Evolutionary conservation across 2,888 invertebrate species (phyloP).

Genomic region (Cephus runcator): DNA sequence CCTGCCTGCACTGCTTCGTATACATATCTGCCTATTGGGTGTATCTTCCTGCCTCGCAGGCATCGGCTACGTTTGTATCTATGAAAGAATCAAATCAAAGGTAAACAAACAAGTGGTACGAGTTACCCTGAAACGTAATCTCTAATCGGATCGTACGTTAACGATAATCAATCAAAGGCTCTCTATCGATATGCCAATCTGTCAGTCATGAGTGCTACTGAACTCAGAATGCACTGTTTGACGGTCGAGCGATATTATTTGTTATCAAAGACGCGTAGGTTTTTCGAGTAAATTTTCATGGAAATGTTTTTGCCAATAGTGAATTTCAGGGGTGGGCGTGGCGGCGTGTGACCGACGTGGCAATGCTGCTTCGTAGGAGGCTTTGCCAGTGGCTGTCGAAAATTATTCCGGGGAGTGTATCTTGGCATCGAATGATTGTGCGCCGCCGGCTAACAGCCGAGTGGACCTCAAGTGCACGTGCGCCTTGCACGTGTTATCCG

Average conservation of each 20-base stretch:
- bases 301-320: background rate
- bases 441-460: slow-evolving; percentile 54
- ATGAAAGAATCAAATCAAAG: background rate
- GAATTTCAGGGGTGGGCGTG: background rate
- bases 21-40: background rate
- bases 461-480: slow-evolving; percentile 63
- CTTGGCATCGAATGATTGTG: slow-evolving; percentile 63
- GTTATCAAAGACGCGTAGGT: background rate
- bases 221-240: background rate
- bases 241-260: background rate
- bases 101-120: background rate
- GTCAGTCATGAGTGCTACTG: background rate
- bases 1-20: background rate
- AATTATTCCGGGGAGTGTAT: slow-evolving; percentile 62
- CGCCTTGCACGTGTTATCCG: slow-evolving; percentile 61
- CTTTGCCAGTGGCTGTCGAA: slow-evolving; percentile 32
- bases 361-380: background rate
- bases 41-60: background rate
- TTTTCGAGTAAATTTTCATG: background rate
- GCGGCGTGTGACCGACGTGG: background rate
- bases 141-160: background rate
- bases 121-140: background rate
- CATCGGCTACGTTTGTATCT: background rate
- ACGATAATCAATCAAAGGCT: background rate
- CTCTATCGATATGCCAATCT: background rate